Base-by-base conservation (phyloP, 2,888 invertebrate genomes). In the Eustalomyia histrio region DNA sequence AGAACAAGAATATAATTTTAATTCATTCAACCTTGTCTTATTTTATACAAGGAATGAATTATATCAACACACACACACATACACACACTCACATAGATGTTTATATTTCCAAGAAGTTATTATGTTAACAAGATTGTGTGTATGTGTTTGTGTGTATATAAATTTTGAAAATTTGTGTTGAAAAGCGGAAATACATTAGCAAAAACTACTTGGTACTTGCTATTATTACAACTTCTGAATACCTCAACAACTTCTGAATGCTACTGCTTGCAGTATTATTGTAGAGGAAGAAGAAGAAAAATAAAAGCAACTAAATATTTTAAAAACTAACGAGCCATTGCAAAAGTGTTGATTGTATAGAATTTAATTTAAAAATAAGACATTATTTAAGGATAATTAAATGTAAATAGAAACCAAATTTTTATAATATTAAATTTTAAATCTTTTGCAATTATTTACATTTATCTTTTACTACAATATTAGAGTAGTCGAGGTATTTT, bases 11-110 rank as follows among this genome's bases (percentile, higher is more conserved):
- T 68, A 67, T 72, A 68, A 72, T 73, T 80, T 73, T 80, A 80
- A 80, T 80, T 80, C 76, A 80, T 76, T 72, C 76, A 80, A 80
- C 80, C 80, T 80, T 80, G 80, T 76, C 72, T 76, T 72, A 72
- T 58, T 74, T 79, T 47, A 55, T 61, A 57, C 57, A 33, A 43
- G 63, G 43, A 67, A 75, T 21, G 29, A 55, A 16, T 21, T 17
- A 53, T 53, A 79, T 64, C 5, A 3, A 47, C 43, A n/a, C n/a
- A 47, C 6, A 6, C n/a, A 14, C 5, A n/a, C n/a, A 14, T 43
- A n/a, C 14, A 43, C n/a, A n/a, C n/a, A n/a, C n/a, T n/a, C n/a
- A n/a, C n/a, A 47, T 47, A 39, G 2, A 14, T 12, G 12, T 39
- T 39, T 71, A 33, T 57, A 29, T 29, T 29, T 29, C 52, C 76